phyloP scores from a whole-genome alignment of 2,888 invertebrate species.

The Gymnoscelis rufifasciata region DNA sequence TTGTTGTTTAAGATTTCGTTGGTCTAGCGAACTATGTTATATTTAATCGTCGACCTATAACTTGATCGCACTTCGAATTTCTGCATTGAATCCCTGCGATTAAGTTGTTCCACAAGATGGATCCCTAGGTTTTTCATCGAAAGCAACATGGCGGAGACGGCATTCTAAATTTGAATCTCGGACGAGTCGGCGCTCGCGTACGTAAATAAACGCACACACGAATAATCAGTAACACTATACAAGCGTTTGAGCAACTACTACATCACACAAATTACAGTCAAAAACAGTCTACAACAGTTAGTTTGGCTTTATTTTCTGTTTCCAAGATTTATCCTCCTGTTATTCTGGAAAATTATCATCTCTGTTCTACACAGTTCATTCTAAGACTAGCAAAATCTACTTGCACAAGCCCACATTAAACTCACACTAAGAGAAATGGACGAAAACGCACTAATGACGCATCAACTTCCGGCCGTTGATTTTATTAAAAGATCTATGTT shows the following conservation, averaged over 20 bases:
- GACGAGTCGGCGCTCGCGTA: constrained; percentile 79
- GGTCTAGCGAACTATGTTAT: no score
- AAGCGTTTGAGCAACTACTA: constrained; percentile 55
- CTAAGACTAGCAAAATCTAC: constrained; percentile 1
- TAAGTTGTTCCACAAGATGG: constrained; percentile 52
- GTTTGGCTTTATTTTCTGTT: constrained; percentile 31
- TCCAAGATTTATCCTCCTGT: constrained; percentile 16
- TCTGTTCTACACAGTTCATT: constrained; percentile 3
- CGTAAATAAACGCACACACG: constrained; percentile 79
- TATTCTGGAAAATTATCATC: constrained; percentile 6
- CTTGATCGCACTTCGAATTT: no score
- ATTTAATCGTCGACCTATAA: no score
- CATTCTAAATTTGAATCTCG: constrained; percentile 79
- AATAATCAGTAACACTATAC: constrained; percentile 76
- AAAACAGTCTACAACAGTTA: constrained; percentile 35
- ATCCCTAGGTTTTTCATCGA: constrained; percentile 75
- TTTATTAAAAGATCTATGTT: constrained; percentile 72
- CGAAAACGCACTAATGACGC: constrained; percentile 73
- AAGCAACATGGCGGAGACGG: constrained; percentile 78
- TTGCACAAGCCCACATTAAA: constrained; percentile 34
- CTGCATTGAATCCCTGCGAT: no score
- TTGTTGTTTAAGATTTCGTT: no score
- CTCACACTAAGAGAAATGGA: constrained; percentile 65
- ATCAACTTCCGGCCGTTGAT: constrained; percentile 75
- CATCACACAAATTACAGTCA: constrained; percentile 41